Conservation (phyloP, 2,888 invertebrate genomes). For the Bellardia pandia region DNA sequence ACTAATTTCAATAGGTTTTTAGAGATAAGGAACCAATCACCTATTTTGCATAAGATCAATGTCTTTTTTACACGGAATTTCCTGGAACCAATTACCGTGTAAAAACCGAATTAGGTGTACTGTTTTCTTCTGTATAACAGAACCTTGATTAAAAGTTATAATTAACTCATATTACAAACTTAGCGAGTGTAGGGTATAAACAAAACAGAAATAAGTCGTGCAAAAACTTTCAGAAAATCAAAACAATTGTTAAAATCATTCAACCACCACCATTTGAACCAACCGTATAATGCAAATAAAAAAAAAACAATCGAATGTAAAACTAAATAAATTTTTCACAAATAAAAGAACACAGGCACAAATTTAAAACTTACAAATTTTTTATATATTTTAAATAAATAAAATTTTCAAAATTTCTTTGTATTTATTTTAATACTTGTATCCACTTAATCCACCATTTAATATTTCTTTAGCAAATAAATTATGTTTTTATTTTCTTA, state of each 20-base stretch:
- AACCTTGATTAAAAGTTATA: background rate
- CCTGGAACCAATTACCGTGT: no score
- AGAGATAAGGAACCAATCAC: no score
- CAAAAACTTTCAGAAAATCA: conserved; percentile 78
- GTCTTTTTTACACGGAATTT: no score
- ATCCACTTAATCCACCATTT: background rate
- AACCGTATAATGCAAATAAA: conserved; percentile 42
- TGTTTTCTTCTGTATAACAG: no score
- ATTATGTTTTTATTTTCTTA: background rate
- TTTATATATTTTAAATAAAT: background rate
- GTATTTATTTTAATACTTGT: background rate
- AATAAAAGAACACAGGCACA: conserved; percentile 10
- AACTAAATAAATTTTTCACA: background rate
- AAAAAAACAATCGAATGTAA: background rate
- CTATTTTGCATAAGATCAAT: no score
- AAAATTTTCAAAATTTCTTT: background rate
- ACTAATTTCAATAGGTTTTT: no score
- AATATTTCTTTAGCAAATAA: background rate
- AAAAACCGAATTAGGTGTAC: no score
- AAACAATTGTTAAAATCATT: conserved; percentile 74
- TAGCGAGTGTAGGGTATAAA: background rate
- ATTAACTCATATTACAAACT: background rate
- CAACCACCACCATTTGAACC: conserved; percentile 74
- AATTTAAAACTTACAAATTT: background rate
- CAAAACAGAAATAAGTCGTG: conserved; percentile 72